Conservation (phyloP, 2,888 invertebrate genomes). For the Corythucha ciliata region DNA sequence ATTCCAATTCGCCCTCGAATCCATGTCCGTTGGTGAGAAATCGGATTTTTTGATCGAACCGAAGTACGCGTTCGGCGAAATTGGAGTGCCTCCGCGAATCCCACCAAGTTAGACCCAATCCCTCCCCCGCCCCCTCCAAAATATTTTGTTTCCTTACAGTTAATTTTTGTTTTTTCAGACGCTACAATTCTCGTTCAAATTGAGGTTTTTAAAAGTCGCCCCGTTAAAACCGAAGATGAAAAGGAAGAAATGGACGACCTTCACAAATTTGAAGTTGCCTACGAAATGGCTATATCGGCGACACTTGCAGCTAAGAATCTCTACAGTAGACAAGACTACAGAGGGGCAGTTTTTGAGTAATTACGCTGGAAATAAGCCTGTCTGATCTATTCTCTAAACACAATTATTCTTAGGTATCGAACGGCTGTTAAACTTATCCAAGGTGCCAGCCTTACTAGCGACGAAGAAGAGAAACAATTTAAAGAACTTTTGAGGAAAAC, state of each 20-base stretch:
- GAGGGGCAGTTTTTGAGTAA: slow-evolving; percentile 19
- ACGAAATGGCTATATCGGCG: no score
- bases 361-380: slow-evolving; percentile 16
- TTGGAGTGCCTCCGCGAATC: slow-evolving; percentile 27
- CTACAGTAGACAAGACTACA: no score
- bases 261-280: no score
- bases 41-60: slow-evolving; percentile 25
- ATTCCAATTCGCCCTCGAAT: slow-evolving; percentile 22
- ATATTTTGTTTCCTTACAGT: not conserved
- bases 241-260: not conserved
- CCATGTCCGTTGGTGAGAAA: slow-evolving; percentile 27
- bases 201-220: slow-evolving; percentile 24
- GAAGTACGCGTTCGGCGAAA: slow-evolving; percentile 24
- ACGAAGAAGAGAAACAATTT: slow-evolving; percentile 3
- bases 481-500: slow-evolving; percentile 7
- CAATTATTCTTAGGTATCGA: no score
- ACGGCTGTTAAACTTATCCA: no score
- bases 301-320: no score
- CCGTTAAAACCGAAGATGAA: no score
- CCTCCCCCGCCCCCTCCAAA: not conserved
- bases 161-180: slow-evolving; percentile 17
- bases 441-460: not conserved
- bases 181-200: slow-evolving; percentile 22
- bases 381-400: no score
- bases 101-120: slow-evolving; percentile 19